Evolutionary conservation across 2,888 invertebrate genomes (phyloP).

Genomic region (Lithosia quadra): DNA sequence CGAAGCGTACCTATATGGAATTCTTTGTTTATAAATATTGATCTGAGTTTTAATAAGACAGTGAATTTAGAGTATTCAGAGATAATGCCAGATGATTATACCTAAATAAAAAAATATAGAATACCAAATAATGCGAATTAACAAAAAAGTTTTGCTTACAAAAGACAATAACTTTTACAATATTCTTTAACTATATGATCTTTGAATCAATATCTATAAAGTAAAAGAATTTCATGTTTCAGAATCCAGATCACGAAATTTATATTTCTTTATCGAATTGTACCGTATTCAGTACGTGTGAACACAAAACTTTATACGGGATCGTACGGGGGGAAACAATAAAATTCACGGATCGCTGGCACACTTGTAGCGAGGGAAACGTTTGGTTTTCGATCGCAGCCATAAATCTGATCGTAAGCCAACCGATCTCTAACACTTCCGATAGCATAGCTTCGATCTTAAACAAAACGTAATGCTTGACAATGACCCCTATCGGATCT

Average conservation of each 20-base stretch:
- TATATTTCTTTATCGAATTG: conserved; percentile 65
- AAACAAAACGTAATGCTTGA: conserved; percentile 46
- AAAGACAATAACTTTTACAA: too few species aligned
- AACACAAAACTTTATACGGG: conserved; percentile 72
- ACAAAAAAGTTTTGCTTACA: too few species aligned
- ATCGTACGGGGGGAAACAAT: conserved; percentile 74
- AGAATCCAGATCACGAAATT: conserved; percentile 57
- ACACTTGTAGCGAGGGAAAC: conserved; percentile 52
- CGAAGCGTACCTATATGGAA: conserved; percentile 7
- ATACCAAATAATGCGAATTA: too few species aligned
- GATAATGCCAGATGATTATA: not conserved
- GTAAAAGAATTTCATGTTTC: conserved; percentile 7
- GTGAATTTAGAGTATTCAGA: not conserved
- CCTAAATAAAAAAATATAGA: too few species aligned
- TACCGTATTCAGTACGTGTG: conserved; percentile 58
- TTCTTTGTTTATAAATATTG: conserved; percentile 13
- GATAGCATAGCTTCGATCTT: conserved; percentile 63
- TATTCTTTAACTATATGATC: not conserved
- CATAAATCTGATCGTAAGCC: conserved; percentile 71
- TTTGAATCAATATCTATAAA: not conserved
- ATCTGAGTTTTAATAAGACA: not conserved
- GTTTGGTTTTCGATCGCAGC: conserved; percentile 56
- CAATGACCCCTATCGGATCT: conserved; percentile 40
- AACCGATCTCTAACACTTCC: conserved; percentile 65
- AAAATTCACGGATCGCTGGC: conserved; percentile 79